A percentile compares a stretch with the other conserved stretches of the same genome.
phyloP scores from a whole-genome alignment of 2,113 vertebrate genomes.

The Formicarius rufipectus region DNA sequence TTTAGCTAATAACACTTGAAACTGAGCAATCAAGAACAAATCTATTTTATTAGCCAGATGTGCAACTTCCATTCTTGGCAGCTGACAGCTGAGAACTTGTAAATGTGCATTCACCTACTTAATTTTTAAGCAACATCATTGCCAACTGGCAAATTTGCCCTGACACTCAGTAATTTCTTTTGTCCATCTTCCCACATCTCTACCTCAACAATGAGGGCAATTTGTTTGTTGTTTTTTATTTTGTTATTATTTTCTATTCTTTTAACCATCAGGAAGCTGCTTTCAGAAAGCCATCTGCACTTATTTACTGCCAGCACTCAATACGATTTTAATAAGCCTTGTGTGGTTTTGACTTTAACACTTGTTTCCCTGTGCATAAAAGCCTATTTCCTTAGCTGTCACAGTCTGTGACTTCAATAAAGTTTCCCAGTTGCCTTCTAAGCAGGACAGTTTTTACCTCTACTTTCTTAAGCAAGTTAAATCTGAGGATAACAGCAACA shows the following conservation, averaged over 20 bases:
- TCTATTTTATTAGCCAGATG: constrained; percentile 61
- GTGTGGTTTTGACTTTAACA: constrained; percentile 48
- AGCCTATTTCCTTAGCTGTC: constrained; percentile 30
- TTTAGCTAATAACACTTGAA: constrained; percentile 9
- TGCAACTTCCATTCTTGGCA: constrained; percentile 15
- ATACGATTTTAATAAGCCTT: constrained; percentile 54
- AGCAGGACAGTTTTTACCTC: background rate
- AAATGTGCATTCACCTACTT: constrained; percentile 40
- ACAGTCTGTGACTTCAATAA: constrained; percentile 24
- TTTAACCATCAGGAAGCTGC: constrained; percentile 54
- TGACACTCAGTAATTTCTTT: constrained; percentile 26
- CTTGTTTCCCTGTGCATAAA: constrained; percentile 39
- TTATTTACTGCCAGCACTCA: constrained; percentile 43
- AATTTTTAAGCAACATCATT: constrained; percentile 23
- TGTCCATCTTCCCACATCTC: constrained; percentile 10
- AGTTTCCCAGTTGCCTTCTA: constrained; percentile 4
- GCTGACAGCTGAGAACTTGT: constrained; percentile 43
- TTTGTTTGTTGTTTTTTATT: constrained; percentile 35
- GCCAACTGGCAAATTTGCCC: background rate
- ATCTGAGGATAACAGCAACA: background rate
- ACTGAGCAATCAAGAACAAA: background rate
- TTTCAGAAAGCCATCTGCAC: constrained; percentile 64
- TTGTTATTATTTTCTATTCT: constrained; percentile 50
- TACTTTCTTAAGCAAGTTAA: background rate
- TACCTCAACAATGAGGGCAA: constrained; percentile 6